phyloP scores from a whole-genome alignment of 2,888 invertebrate genomes.

The Piscicola geometra region DNA sequence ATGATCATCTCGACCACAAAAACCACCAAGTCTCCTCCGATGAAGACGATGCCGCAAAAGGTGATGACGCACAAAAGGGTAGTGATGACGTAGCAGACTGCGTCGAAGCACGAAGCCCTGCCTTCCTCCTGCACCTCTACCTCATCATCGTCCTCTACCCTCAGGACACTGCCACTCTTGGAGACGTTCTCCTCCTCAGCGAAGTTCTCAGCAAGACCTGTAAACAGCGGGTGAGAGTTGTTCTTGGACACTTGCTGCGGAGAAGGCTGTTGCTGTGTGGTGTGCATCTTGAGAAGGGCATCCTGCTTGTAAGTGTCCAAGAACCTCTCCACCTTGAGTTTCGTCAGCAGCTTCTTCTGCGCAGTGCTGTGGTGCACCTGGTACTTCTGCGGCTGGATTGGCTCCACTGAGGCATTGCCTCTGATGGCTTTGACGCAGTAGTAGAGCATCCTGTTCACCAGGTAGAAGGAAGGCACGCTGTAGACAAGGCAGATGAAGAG shows the following conservation, averaged over 20 bases:
- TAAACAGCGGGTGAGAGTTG: neutral
- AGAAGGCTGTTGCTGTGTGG: neutral
- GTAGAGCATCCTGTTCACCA: slow-evolving; percentile 49
- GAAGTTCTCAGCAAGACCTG: neutral
- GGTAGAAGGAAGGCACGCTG: slow-evolving; percentile 50
- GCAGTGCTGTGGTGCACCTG: slow-evolving; percentile 20
- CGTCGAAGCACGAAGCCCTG: slow-evolving; percentile 2
- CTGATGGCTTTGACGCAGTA: slow-evolving; percentile 43
- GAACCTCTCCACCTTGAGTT: slow-evolving; percentile 13
- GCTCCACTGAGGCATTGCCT: slow-evolving; percentile 6
- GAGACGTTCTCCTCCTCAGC: neutral
- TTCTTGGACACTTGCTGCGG: neutral
- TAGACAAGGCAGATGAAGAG: slow-evolving; percentile 47
- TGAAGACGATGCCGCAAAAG: slow-evolving; percentile 42
- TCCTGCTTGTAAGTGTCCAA: neutral
- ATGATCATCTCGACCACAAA: slow-evolving; percentile 42
- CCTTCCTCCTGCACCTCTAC: neutral
- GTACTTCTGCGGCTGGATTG: slow-evolving; percentile 27
- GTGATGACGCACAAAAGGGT: slow-evolving; percentile 39
- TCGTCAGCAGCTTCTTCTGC: slow-evolving; percentile 22
- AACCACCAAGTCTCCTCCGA: slow-evolving; percentile 42
- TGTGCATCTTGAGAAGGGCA: neutral
- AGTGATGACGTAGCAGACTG: slow-evolving; percentile 29
- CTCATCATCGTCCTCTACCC: neutral
- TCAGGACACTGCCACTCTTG: neutral